Evolutionary conservation across 2,113 vertebrate genomes (phyloP), one percentile per base, ranked within the genome.

Genomic region (Caranx melampygus): DNA sequence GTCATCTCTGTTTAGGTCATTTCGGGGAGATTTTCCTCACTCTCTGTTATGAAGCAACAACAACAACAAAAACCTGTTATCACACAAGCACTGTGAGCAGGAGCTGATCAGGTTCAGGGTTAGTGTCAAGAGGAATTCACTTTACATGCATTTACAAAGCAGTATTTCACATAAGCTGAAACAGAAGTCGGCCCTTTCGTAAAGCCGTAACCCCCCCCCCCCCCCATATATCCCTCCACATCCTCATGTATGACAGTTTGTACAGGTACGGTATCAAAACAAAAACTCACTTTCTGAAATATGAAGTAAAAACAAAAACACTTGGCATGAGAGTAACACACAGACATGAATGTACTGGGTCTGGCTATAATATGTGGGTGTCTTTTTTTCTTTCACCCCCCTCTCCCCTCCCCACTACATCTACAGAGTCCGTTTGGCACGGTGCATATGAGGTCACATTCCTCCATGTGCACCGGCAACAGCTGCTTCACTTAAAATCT

Each of bases 291-390:
- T 31, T 18, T 8, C 12, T 31, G 33, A 75, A 54, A 58, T 45
- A 58, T 54, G 69, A 87, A 83, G 83, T 68, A 70, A 82, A n/a
- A 69, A 57, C 8, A 54, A 31, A 34, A 65, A 40, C 33, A 37
- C 34, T 58, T 18, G 51, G 72, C 57, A 11, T 10, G 34, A 54
- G 11, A 0, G 54, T 58, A 44, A 72, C n/a, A 55, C 21, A 72
- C 62, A 26, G 5, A 49, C 33, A 67, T 77, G 85, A 93, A 88
- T 88, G 86, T 91, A 88, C 51, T 10, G 59, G 5, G 20, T 60
- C 63, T 35, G 68, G 47, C 49, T 76, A 37, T 68, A 34, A 60
- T 7, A 34, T 42, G 71, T 68, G 40, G 51, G 16, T 33, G 1
- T 62, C 40, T 5, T 45, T 21, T 52, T 15, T 34, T 16, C 73